phyloP scores from a whole-genome alignment of 1,140 invertebrate genomes.

The Temnothorax longispinosus region DNA sequence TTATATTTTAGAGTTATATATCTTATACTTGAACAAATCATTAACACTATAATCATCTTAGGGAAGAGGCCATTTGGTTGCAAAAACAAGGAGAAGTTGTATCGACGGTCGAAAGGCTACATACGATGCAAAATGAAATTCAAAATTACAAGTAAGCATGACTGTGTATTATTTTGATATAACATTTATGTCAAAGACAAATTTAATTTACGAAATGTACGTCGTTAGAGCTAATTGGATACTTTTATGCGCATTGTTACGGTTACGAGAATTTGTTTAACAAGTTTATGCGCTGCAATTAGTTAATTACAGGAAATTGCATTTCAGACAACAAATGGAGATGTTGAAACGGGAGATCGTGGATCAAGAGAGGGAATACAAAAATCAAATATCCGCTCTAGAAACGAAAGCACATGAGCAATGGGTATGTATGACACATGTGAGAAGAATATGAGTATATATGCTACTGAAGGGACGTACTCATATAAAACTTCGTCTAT shows the following conservation, averaged over 20 bases:
- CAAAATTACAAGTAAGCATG: conserved; percentile 91
- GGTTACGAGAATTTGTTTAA: background rate
- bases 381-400: conserved; percentile 90
- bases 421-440: conserved; percentile 86
- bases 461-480: background rate
- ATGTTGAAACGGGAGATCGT: conserved; percentile 92
- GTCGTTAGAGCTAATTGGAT: background rate
- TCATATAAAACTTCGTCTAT: conserved; percentile 12
- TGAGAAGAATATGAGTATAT: background rate
- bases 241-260: background rate
- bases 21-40: background rate
- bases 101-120: conserved; percentile 91
- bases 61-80: conserved; percentile 93
- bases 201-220: conserved; percentile 45
- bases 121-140: conserved; percentile 92
- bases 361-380: conserved; percentile 92
- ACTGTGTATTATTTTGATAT: background rate
- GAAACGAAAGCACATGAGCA: conserved; percentile 93
- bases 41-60: conserved; percentile 75
- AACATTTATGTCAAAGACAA: background rate
- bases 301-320: conserved; percentile 71
- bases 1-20: background rate
- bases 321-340: conserved; percentile 89
- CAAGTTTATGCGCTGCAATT: conserved; percentile 10
- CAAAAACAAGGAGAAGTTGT: conserved; percentile 94